A percentile compares a stretch with the other conserved stretches of the same genome.
These are phyloP conservation scores for Lithophane semibrunnea DNA, from an alignment of 2,888 invertebrate genomes.

Conservation along the genomic window DNA sequence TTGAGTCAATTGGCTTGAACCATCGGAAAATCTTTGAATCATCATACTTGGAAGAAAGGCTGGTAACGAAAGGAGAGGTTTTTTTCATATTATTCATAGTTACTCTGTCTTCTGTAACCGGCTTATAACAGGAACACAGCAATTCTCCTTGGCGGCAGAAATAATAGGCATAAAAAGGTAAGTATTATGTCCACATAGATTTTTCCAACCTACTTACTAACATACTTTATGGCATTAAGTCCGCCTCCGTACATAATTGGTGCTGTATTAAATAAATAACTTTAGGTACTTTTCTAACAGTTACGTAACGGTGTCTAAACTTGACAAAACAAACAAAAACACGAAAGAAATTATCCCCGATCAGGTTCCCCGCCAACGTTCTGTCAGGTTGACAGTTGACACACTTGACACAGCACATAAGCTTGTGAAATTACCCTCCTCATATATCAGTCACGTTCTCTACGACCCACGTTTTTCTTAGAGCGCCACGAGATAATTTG, in stretches of 20 bases:
- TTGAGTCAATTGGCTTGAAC: too few relatives aligned
- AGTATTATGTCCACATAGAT: background rate
- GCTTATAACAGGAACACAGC: background rate
- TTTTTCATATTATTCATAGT: too few relatives aligned
- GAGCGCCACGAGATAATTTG: background rate
- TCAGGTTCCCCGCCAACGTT: conserved; percentile 19
- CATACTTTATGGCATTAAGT: too few relatives aligned
- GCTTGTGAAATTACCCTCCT: conserved; percentile 46
- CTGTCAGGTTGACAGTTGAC: conserved; percentile 28
- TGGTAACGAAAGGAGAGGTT: too few relatives aligned
- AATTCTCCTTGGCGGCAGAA: too few relatives aligned
- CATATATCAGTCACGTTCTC: conserved; percentile 48
- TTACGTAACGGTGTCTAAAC: conserved; percentile 12
- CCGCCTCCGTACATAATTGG: too few relatives aligned
- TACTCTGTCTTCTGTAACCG: too few relatives aligned
- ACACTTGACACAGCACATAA: conserved; percentile 33
- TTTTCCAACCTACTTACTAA: too few relatives aligned
- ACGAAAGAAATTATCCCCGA: conserved; percentile 28
- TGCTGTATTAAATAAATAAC: too few relatives aligned
- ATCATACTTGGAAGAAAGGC: too few relatives aligned
- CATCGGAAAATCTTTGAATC: too few relatives aligned
- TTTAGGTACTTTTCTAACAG: too few relatives aligned
- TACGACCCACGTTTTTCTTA: conserved; percentile 34
- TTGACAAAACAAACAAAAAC: conserved; percentile 31
- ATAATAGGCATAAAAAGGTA: background rate